Evolutionary conservation across 53 echinoderm and acorn worm genomes (phyloP), one percentile per base, ranked within the genome.

Genomic region (Apostichopus leukothele): DNA sequence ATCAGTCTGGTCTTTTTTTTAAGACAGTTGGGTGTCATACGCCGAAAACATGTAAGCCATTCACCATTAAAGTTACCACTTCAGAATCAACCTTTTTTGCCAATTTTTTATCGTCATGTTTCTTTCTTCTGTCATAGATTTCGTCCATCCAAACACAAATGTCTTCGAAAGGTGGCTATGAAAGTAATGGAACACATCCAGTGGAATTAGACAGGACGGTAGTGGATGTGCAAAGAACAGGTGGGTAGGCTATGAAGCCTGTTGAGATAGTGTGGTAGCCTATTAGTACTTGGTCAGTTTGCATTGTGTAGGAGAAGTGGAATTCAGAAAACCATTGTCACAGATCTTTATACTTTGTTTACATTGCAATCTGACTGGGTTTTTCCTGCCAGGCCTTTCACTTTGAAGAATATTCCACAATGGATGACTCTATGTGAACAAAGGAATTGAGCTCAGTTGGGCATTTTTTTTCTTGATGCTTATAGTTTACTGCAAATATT

Each of bases 121-220:
- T 57, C 57, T 57, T 57, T 57, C 10, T 57, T 7, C 57, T 52
- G 8, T 76, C 20, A 84, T 92, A 95, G 93, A 89, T 97, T 92
- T 91, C 93, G 86, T 92, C 94, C 90, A 94, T 97, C 89, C 94
- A 97, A 88, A 92, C 91, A 85, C 97, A 97, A 88, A 97, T 97
- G 98, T 93, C 93, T 83, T 97, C 98, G 74, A 97, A 97, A 92
- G 98, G 98, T 51, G 98, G 98, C 18, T 97, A 97, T 77, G 91
- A 93, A 39, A 84, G 89, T 27, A 88, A 86, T 59, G 90, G 87
- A 6, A 80, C 89, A 67, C 89, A 90, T 55, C 76, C 90, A 27
- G 90, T 93, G 53, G 26, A 67, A 13, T 27, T 39, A 67, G 94
- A 97, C 22, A 92, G 93, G 53, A 85, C 91, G 83, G 91, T 94